phyloP scores from a whole-genome alignment of 1,140 invertebrate species.

The Zaprionus tsacasi region DNA sequence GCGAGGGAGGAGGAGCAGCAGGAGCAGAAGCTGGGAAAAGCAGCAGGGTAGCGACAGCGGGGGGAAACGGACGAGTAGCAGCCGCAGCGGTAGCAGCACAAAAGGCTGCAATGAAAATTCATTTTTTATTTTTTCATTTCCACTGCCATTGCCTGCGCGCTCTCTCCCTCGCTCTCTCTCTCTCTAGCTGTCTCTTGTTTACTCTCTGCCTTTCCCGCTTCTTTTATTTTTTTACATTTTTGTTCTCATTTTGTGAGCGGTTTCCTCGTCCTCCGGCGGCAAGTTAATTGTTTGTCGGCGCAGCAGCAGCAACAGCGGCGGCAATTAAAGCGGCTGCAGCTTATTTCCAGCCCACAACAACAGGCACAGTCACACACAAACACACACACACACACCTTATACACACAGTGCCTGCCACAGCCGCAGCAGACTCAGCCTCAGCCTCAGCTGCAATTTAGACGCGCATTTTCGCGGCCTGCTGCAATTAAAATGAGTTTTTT shows the following conservation, averaged over 20 bases:
- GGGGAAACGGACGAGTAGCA: not conserved
- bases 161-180: constrained; percentile 8
- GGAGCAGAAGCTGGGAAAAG: too few relatives aligned
- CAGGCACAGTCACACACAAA: constrained; percentile 7
- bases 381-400: not conserved
- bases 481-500: constrained; percentile 65
- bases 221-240: not conserved
- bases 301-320: constrained; percentile 8
- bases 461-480: constrained; percentile 2
- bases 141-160: constrained; percentile 19
- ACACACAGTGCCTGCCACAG: not conserved
- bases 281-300: constrained; percentile 67
- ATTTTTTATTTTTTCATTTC: constrained; percentile 46
- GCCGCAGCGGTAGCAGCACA: constrained; percentile 26
- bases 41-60: too few relatives aligned
- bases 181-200: not conserved
- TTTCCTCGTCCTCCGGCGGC: constrained; percentile 41
- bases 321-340: constrained; percentile 64
- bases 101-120: constrained; percentile 63
- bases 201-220: constrained; percentile 6
- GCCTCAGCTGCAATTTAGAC: constrained; percentile 26
- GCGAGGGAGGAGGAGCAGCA: too few relatives aligned
- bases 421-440: not conserved
- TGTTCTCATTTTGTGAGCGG: constrained; percentile 28
- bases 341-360: constrained; percentile 61